Conservation (phyloP, 2,888 invertebrate species). For the Ganaspis brasiliensis region DNA sequence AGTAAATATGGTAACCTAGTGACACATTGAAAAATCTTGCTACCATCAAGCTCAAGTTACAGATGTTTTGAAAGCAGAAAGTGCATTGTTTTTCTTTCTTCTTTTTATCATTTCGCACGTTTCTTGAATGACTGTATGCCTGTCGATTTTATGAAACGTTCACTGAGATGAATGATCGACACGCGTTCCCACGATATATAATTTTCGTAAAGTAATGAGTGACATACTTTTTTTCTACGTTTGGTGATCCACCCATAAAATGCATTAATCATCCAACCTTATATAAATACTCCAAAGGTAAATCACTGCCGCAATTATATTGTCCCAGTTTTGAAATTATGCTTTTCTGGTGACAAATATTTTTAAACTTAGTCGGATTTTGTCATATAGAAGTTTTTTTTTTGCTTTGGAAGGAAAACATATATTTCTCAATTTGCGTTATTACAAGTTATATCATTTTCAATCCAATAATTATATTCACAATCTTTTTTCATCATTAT, state of each 20-base stretch:
- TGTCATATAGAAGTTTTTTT: no score
- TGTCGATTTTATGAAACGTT: constrained; percentile 1
- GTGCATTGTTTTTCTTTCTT: constrained; percentile 10
- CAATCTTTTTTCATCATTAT: no score
- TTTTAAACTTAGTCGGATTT: no score
- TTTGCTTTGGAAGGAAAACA: no score
- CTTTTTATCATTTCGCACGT: constrained; percentile 11
- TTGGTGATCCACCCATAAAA: constrained; percentile 26
- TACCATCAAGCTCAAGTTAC: neutral
- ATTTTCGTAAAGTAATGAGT: constrained; percentile 16
- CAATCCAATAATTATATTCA: no score
- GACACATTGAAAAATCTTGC: constrained; percentile 13
- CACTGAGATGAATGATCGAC: constrained; percentile 23
- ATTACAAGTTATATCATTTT: no score
- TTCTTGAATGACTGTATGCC: constrained; percentile 15
- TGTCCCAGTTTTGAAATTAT: no score
- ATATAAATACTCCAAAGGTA: no score
- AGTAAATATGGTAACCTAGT: constrained; percentile 18
- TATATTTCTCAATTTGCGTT: no score
- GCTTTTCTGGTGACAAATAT: no score
- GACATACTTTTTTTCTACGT: constrained; percentile 18
- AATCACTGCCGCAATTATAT: neutral
- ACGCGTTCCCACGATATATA: constrained; percentile 5
- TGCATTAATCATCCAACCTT: no score
- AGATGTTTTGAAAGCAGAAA: constrained; percentile 20